Conservation (phyloP, 2,113 vertebrate species). For the Tyrannus savana region DNA sequence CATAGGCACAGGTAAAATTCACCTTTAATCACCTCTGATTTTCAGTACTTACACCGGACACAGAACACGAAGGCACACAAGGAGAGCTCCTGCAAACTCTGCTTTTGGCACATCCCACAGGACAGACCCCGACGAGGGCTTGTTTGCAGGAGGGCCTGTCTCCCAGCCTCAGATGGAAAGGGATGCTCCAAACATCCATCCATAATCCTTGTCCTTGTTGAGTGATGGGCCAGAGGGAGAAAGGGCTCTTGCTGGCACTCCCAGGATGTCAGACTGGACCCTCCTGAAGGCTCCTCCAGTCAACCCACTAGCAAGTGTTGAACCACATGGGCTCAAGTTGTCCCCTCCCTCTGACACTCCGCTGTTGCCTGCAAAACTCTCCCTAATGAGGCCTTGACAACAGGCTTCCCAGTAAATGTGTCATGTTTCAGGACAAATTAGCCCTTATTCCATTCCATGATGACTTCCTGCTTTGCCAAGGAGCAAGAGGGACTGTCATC, state of each 20-base stretch:
- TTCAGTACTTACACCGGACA: not conserved
- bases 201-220: not conserved
- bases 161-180: not conserved
- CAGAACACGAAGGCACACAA: not conserved
- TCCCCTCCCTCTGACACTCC: not conserved
- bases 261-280: not conserved
- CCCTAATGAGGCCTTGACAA: not conserved
- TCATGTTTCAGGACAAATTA: not conserved
- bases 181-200: not conserved
- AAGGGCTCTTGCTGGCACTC: not conserved
- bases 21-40: not conserved
- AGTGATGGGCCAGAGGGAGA: not conserved
- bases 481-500: not conserved
- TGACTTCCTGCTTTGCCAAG: not conserved
- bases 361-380: not conserved
- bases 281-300: not conserved
- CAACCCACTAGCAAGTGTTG: fast-evolving
- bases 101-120: not conserved
- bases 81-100: not conserved
- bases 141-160: not conserved
- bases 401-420: not conserved
- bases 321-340: not conserved
- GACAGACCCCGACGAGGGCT: not conserved
- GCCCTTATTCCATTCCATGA: not conserved
- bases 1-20: not conserved